phyloP scores from a whole-genome alignment of 2,888 invertebrate species.

The Urechis unicinctus region DNA sequence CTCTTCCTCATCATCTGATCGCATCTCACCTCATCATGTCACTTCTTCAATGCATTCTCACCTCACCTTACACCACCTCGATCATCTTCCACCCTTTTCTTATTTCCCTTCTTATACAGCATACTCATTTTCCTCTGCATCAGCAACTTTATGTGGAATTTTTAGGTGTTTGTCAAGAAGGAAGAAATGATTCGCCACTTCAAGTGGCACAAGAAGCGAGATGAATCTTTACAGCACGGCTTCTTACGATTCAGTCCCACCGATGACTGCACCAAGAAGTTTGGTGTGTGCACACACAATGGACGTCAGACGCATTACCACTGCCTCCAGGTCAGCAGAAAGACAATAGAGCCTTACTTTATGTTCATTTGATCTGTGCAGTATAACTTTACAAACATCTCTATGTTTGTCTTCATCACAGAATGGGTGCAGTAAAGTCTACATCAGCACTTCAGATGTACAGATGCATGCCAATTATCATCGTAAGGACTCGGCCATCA shows the following conservation, averaged over 20 bases:
- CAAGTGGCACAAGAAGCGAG: slow-evolving; percentile 98
- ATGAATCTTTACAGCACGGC: slow-evolving; percentile 91
- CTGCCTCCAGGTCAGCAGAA: slow-evolving; percentile 60
- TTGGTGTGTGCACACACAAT: slow-evolving; percentile 77
- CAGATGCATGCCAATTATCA: slow-evolving; percentile 99
- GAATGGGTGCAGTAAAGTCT: slow-evolving; percentile 70
- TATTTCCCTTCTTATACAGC: too few relatives aligned
- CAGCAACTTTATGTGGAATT: too few relatives aligned
- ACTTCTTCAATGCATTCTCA: too few relatives aligned
- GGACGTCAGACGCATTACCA: slow-evolving; percentile 94
- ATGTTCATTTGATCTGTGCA: too few relatives aligned
- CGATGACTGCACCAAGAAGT: slow-evolving; percentile 86
- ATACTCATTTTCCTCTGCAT: too few relatives aligned
- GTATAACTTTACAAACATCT: too few relatives aligned
- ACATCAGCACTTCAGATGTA: slow-evolving; percentile 97
- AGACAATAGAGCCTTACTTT: too few relatives aligned
- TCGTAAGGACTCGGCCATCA: slow-evolving; percentile 93
- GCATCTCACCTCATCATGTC: too few relatives aligned
- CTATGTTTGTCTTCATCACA: slow-evolving; percentile 32
- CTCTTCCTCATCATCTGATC: too few relatives aligned
- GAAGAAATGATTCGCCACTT: slow-evolving; percentile 98
- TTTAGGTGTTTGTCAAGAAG: slow-evolving; percentile 84
- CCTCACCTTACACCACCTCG: too few relatives aligned
- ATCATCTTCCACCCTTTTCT: too few relatives aligned
- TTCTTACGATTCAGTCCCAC: slow-evolving; percentile 90